Base-by-base conservation (phyloP, 1,140 invertebrate species). In the Drosophila punjabiensis region DNA sequence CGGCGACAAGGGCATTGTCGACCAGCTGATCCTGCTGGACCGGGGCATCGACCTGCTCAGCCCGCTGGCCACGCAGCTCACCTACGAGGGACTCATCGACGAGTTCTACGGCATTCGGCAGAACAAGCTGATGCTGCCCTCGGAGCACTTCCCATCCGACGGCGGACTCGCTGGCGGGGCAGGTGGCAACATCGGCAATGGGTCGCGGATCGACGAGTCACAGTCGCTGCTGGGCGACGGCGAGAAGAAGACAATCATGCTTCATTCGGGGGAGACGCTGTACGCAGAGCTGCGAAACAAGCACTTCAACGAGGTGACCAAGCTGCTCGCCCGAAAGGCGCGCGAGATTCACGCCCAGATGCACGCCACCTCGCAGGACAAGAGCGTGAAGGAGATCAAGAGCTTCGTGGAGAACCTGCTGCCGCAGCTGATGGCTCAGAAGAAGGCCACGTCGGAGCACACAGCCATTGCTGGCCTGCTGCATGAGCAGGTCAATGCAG, bases 11-110 rank as follows among this genome's bases (percentile, higher is more conserved):
- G 94, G 94, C 0, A 93, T 94, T 80, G 98, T 99, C 32, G 98
- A 99, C 92, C 97, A 97, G 93, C 94, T 99, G 10, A 94, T 99
- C 32, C 91, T 99, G 16, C 93, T 99, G 2, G 98, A 99, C 94
- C 94, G 99, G 37, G 96, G 96, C 58, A 95, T 99, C 16, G 99
- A 99, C 94, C 95, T 99, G 56, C 95, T 99, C 8, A 98, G 98
- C 37, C 97, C 98, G 5, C 94, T 99, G 71, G 96, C 98, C 3
- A 99, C 98, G 1, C 99, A 99, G 88, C 95, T 99, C 18, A 99
- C 98, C 1, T 99, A 99, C 92, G 98, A 99, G 94, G 99, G 98
- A 18, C 94, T 99, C 13, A 98, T 99, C 81, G 99, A 95, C 81
- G 95, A 95, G 76, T 90, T 95, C 43, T 95, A 93, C 71, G 94